phyloP scores from a whole-genome alignment of 2,888 invertebrate species.

The Galeruca laticollis region DNA sequence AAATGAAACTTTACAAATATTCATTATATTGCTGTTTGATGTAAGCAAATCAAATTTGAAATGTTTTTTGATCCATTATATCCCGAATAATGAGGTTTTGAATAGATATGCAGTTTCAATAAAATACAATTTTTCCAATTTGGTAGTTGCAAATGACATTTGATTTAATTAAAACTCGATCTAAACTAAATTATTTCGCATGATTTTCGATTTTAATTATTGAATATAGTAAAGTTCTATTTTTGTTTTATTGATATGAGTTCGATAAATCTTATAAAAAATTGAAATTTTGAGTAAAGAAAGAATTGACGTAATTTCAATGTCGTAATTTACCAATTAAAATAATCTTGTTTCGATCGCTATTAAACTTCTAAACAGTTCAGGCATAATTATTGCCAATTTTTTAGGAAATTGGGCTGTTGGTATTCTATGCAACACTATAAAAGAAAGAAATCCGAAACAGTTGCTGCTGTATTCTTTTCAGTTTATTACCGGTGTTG shows the following conservation, averaged over 20 bases:
- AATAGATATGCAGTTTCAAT: no score
- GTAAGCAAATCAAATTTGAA: no score
- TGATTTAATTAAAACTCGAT: no score
- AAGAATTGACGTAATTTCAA: no score
- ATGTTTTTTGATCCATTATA: no score
- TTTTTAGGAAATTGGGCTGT: conserved; percentile 14
- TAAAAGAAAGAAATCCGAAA: conserved; percentile 22
- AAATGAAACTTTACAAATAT: no score
- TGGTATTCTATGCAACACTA: conserved; percentile 3
- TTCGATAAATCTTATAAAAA: not conserved
- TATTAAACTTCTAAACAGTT: conserved; percentile 25
- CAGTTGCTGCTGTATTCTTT: conserved; percentile 28
- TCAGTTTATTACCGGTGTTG: conserved; percentile 18
- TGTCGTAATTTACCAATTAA: conserved; percentile 7
- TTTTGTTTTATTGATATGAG: not conserved
- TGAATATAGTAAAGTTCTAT: not conserved
- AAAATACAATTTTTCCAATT: no score
- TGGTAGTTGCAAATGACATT: no score
- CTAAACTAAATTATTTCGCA: no score
- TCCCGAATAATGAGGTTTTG: no score
- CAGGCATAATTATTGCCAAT: conserved; percentile 10
- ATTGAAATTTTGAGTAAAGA: no score
- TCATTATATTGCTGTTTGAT: no score
- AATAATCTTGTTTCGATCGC: conserved; percentile 4
- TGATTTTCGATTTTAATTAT: not conserved